A percentile compares a stretch with the other conserved stretches of the same genome.
These are phyloP conservation scores for Cygnus buccinator DNA, from an alignment of 2,113 vertebrate genomes.

Conservation along the genomic window DNA sequence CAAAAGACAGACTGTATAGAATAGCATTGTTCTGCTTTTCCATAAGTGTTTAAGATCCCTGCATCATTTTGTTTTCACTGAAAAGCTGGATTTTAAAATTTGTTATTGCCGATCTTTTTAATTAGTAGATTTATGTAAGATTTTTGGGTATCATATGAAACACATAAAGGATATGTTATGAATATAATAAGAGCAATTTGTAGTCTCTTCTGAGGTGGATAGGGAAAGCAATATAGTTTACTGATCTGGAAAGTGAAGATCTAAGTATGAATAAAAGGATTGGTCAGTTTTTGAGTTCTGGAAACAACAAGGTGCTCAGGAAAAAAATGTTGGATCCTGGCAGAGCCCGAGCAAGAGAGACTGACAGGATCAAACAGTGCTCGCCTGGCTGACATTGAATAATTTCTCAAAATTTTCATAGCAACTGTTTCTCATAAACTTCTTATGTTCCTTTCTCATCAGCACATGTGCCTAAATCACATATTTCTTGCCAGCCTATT, in stretches of 20 bases:
- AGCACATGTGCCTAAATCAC: not conserved
- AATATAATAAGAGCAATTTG: not conserved
- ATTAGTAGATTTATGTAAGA: not conserved
- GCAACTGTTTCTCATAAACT: not conserved
- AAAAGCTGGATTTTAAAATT: not conserved
- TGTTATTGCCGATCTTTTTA: not conserved
- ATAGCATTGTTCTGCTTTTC: not conserved
- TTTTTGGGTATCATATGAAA: not conserved
- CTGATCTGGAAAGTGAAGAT: not conserved
- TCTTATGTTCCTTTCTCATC: not conserved
- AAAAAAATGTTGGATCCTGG: not conserved
- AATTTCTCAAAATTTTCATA: not conserved
- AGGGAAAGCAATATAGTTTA: not conserved
- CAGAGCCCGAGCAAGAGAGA: not conserved
- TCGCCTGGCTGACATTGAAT: not conserved
- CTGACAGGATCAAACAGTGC: not conserved
- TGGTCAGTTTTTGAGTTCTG: not conserved
- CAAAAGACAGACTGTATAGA: constrained; percentile 18
- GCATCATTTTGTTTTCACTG: not conserved
- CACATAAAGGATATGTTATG: not conserved
- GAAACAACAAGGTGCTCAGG: not conserved
- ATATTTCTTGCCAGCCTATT: not conserved
- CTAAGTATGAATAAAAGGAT: not conserved
- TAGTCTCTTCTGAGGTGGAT: not conserved
- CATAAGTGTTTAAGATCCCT: not conserved